phyloP scores from a whole-genome alignment of 1,140 invertebrate species.

The Halictus rubicundus region DNA sequence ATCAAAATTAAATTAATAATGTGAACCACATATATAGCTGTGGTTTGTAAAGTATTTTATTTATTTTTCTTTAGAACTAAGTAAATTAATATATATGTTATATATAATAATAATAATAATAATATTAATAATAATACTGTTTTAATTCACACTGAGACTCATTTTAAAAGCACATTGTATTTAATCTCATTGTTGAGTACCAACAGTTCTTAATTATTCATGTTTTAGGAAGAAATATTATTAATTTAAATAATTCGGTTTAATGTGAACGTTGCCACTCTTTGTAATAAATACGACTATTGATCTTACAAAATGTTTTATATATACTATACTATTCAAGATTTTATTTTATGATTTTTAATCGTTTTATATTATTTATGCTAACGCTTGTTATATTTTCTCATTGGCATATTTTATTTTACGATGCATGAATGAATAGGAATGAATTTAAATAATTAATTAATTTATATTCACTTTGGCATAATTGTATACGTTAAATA shows the following conservation, averaged over 20 bases:
- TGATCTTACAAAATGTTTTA: slow-evolving; percentile 25
- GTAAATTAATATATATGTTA: slow-evolving; percentile 57
- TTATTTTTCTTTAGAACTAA: slow-evolving; percentile 51
- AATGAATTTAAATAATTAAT: not conserved
- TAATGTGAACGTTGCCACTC: slow-evolving; percentile 5
- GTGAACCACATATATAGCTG: slow-evolving; percentile 13
- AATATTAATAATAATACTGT: slow-evolving; percentile 8
- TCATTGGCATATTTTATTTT: slow-evolving; percentile 2
- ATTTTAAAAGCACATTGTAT: slow-evolving; percentile 31
- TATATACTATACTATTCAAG: not conserved
- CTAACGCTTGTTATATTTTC: slow-evolving; percentile 17
- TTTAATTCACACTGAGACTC: slow-evolving; percentile 29
- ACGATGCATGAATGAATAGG: not conserved
- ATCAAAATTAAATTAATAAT: slow-evolving; percentile 28
- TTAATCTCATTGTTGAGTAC: slow-evolving; percentile 43
- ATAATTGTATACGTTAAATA: slow-evolving; percentile 14
- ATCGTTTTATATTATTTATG: slow-evolving; percentile 31
- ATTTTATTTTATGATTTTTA: slow-evolving; percentile 10
- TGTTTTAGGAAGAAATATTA: slow-evolving; percentile 12
- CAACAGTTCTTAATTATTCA: slow-evolving; percentile 9
- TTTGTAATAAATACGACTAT: slow-evolving; percentile 27
- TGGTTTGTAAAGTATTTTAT: slow-evolving; percentile 56
- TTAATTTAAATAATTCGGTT: slow-evolving; percentile 13
- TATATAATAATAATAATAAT: not conserved
- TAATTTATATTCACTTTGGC: slow-evolving; percentile 14